Conservation (phyloP, 2,888 invertebrate species). For the Apamea sordens region DNA sequence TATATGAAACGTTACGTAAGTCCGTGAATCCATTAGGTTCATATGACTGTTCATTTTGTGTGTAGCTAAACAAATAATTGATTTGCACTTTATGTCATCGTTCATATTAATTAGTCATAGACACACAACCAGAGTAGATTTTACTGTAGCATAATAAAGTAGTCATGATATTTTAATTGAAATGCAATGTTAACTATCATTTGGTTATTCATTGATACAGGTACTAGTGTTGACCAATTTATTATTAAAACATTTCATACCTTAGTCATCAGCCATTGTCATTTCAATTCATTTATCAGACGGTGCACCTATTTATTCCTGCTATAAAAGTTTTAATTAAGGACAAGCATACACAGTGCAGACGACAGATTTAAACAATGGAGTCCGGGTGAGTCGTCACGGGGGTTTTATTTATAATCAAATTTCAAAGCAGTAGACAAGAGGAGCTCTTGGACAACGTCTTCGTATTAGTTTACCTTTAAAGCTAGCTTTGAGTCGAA, state of each 20-base stretch:
- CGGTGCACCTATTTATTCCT: conserved; percentile 10
- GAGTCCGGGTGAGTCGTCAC: neutral
- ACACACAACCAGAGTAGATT: neutral
- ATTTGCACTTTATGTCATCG: neutral
- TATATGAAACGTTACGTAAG: neutral
- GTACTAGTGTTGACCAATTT: no score
- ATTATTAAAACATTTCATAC: neutral
- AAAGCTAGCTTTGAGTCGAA: neutral
- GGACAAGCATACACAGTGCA: conserved; percentile 17
- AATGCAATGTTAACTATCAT: neutral
- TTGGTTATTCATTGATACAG: neutral
- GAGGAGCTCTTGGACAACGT: neutral
- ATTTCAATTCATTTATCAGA: conserved; percentile 10
- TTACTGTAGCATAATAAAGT: neutral
- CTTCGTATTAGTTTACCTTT: neutral
- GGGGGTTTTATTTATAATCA: conserved; percentile 27
- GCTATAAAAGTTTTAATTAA: conserved; percentile 46
- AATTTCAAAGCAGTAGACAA: conserved; percentile 20
- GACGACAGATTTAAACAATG: conserved; percentile 38
- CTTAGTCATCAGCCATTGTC: neutral
- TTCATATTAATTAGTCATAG: neutral
- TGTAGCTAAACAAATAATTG: conserved; percentile 3
- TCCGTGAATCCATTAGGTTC: no score
- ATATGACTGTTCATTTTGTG: neutral
- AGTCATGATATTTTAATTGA: conserved; percentile 6